phyloP scores from a whole-genome alignment of 2,797 vertebrate species.

The Bucorvus abyssinicus region DNA sequence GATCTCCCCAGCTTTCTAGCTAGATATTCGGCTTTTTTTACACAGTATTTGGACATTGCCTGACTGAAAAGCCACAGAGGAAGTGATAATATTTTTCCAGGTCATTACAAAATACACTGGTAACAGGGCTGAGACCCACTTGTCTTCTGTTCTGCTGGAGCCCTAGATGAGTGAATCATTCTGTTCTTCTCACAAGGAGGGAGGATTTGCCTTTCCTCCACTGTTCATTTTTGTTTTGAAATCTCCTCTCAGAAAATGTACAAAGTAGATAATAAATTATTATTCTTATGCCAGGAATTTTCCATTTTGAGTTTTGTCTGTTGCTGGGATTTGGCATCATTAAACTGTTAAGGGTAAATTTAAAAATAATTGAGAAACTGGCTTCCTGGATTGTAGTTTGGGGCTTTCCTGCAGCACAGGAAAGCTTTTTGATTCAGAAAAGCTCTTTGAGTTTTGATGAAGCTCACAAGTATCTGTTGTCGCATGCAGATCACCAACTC shows the following conservation, averaged over 20 bases:
- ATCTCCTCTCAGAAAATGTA: slow-evolving; percentile 1
- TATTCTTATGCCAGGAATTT: slow-evolving; percentile 21
- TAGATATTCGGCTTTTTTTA: not conserved
- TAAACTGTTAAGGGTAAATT: not conserved
- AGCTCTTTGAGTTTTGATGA: not conserved
- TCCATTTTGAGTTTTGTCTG: slow-evolving; percentile 29
- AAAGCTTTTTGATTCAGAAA: not conserved
- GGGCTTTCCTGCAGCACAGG: slow-evolving; percentile 7
- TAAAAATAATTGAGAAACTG: slow-evolving; percentile 15
- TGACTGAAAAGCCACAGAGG: not conserved
- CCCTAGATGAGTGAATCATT: not conserved
- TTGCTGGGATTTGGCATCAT: slow-evolving; percentile 19
- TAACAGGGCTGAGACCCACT: not conserved
- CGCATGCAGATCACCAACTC: not conserved
- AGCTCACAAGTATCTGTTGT: not conserved
- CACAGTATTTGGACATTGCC: not conserved
- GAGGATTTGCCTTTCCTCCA: not conserved
- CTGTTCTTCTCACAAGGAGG: not conserved
- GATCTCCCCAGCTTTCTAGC: not conserved
- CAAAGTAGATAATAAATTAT: slow-evolving; percentile 10
- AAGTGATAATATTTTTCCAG: not conserved
- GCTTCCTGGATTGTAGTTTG: not conserved
- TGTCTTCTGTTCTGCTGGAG: not conserved
- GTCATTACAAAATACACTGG: not conserved
- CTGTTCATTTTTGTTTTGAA: not conserved